Base-by-base conservation (phyloP, 2,888 invertebrate species). In the Cepaea hortensis region DNA sequence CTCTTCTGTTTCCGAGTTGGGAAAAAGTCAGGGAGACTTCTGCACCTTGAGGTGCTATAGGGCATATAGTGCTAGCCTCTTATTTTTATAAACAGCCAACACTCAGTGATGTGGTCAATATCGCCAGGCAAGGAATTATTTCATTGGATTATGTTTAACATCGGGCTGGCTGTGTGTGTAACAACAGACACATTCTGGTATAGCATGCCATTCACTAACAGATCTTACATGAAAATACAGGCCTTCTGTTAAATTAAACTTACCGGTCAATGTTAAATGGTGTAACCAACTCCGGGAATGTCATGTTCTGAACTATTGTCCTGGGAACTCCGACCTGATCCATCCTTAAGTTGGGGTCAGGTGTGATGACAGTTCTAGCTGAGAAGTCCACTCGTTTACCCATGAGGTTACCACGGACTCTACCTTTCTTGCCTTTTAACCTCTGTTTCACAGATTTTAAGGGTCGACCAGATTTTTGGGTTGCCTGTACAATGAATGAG, bases 321-420 rank as follows among this genome's bases (percentile, higher is more conserved):
- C 98, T 96, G 0, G 99, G 99, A 3, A 99, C 98, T 85, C 99
- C 99, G 86, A 99, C 98, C 98, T 98, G 94, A 98, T 99, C 93
- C 65, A 98, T 99, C 94, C 98, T 98, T 46, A 95, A 91, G 88
- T 95, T 95, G 0, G 95, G 95, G 91, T 95, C 95, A 9, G 95
- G 95, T 46, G 95, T 95, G 91, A 95, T 95, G 93, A 99, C 99
- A 92, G 99, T 99, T 95, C 99, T 97, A 7, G 99, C 99, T 0
- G 99, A 99, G 94, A 99, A 99, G 94, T 99, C 99, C 0, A 99
- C 99, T 95, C 99, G 98, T 95, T 99, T 99, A 85, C 99, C 99
- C 99, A 99, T 99, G 92, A 99, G 96, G 95, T 99, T 99, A 92
- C 99, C 99, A 95, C 99, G 96, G 93, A 99, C 99, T 93, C 99